These are phyloP conservation scores for Drosophila aldrichi DNA, from an alignment of 2,888 invertebrate genomes.

Conservation along the genomic window DNA sequence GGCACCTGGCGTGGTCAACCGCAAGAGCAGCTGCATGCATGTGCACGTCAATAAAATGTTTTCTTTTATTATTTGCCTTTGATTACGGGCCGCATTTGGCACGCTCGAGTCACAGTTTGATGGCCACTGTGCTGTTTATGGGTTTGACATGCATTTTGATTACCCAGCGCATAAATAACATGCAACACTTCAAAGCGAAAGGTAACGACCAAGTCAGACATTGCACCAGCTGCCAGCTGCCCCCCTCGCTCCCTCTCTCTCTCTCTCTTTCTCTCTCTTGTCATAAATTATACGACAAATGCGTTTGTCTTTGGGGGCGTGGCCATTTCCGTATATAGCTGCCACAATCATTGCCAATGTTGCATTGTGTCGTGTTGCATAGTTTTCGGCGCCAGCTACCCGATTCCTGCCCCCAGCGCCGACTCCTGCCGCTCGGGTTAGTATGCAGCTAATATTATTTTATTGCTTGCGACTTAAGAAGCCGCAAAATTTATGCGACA, in stretches of 20 bases:
- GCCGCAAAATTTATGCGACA: slow-evolving; percentile 82
- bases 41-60: slow-evolving; percentile 46
- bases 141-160: slow-evolving; percentile 77
- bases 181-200: slow-evolving; percentile 68
- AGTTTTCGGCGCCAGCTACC: slow-evolving; percentile 61
- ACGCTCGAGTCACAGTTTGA: slow-evolving; percentile 69
- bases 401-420: neutral
- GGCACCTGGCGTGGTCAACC: neutral
- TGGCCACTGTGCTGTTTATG: slow-evolving; percentile 55
- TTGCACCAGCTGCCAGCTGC: slow-evolving; percentile 45
- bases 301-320: slow-evolving; percentile 72
- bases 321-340: slow-evolving; percentile 56
- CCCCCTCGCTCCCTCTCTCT: neutral
- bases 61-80: slow-evolving; percentile 54
- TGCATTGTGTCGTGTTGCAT: slow-evolving; percentile 74
- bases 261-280: slow-evolving; percentile 9
- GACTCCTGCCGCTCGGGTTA: slow-evolving; percentile 23
- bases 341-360: slow-evolving; percentile 76
- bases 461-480: slow-evolving; percentile 81
- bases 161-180: slow-evolving; percentile 67
- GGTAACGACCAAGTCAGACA: slow-evolving; percentile 69
- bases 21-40: slow-evolving; percentile 13
- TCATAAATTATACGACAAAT: slow-evolving; percentile 80
- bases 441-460: slow-evolving; percentile 82
- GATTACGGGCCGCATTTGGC: slow-evolving; percentile 48